phyloP scores from a whole-genome alignment of 2,113 vertebrate species.

The Toxotes chatareus region DNA sequence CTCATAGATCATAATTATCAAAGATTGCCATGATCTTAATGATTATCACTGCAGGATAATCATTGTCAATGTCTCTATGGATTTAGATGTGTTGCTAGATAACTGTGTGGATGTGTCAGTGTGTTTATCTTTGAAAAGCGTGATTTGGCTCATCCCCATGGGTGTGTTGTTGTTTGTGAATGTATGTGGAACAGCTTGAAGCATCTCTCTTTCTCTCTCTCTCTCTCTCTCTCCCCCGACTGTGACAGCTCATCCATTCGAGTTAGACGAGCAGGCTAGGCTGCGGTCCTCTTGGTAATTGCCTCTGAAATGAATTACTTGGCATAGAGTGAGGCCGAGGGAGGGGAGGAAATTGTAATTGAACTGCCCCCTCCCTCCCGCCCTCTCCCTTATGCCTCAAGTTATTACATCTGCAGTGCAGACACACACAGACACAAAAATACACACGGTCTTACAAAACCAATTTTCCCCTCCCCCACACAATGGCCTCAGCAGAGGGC shows the following conservation, averaged over 20 bases:
- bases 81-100: slow-evolving; percentile 38
- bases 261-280: slow-evolving; percentile 67
- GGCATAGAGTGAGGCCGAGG: slow-evolving; percentile 65
- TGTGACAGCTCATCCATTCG: slow-evolving; percentile 80
- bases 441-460: slow-evolving; percentile 47
- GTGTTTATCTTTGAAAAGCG: slow-evolving; percentile 28
- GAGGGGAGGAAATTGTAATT: slow-evolving; percentile 81
- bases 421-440: slow-evolving; percentile 28
- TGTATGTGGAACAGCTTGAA: slow-evolving; percentile 64
- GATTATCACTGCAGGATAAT: slow-evolving; percentile 44
- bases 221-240: not conserved
- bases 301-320: slow-evolving; percentile 83
- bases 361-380: slow-evolving; percentile 54
- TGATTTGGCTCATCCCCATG: slow-evolving; percentile 34
- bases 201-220: not conserved
- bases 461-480: slow-evolving; percentile 56
- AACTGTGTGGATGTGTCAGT: slow-evolving; percentile 18
- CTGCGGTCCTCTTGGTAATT: slow-evolving; percentile 72
- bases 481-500: slow-evolving; percentile 47
- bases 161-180: slow-evolving; percentile 63
- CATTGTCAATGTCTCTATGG: not conserved
- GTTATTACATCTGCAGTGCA: slow-evolving; percentile 82
- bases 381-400: slow-evolving; percentile 64
- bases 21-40: slow-evolving; percentile 54
- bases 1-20: slow-evolving; percentile 57